phyloP scores from a whole-genome alignment of 2,797 vertebrate genomes.

The Lagocephalus sceleratus region DNA sequence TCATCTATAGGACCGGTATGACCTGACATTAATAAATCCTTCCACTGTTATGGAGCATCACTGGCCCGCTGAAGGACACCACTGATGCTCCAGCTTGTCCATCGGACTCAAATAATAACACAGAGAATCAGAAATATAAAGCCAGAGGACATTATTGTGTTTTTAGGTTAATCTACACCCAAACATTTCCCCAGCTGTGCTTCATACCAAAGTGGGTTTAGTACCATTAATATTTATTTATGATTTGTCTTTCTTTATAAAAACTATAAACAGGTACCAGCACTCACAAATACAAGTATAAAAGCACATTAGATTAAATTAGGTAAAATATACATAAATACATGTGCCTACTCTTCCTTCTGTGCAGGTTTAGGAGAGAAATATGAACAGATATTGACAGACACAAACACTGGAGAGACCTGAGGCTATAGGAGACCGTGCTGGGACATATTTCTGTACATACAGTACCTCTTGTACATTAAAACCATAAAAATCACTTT shows the following conservation, averaged over 20 bases:
- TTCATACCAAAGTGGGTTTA: no score
- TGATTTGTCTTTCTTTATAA: constrained; percentile 12
- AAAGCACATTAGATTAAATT: constrained; percentile 19
- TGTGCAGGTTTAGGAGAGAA: constrained; percentile 15
- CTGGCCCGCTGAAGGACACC: neutral
- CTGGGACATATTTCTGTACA: constrained; percentile 28
- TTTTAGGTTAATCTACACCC: neutral
- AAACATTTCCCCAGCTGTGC: no score
- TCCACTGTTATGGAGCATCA: constrained; percentile 9
- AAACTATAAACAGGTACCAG: constrained; percentile 17
- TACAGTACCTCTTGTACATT: constrained; percentile 30
- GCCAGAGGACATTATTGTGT: no score
- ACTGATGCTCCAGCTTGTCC: neutral
- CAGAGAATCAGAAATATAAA: no score
- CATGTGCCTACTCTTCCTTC: constrained; percentile 13
- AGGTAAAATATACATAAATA: constrained; percentile 34
- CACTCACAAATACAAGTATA: constrained; percentile 6
- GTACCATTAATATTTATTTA: constrained; percentile 23
- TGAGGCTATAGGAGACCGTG: constrained; percentile 37
- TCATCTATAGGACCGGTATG: constrained; percentile 21
- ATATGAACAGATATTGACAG: constrained; percentile 17
- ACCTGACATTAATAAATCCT: constrained; percentile 29
- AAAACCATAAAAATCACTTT: no score
- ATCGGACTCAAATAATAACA: neutral
- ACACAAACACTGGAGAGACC: constrained; percentile 31